A percentile compares a stretch with the other conserved stretches of the same genome.
These are phyloP conservation scores for Parasteatoda lunata DNA, from an alignment of 2,888 invertebrate genomes.

Conservation along the genomic window DNA sequence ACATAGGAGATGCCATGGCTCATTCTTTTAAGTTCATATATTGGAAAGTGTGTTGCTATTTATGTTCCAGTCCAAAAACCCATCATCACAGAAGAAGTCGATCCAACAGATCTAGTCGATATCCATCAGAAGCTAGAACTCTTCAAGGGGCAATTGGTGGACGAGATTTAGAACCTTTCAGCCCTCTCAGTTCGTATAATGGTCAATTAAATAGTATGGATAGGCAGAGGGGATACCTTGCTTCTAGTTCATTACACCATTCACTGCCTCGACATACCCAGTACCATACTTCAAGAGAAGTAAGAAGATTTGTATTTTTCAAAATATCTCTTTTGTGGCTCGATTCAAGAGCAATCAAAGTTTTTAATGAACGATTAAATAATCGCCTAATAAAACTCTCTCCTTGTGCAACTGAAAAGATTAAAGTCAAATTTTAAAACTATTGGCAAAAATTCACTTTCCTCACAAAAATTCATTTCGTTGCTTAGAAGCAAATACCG, in stretches of 20 bases:
- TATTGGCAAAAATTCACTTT: no score
- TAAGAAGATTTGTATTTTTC: not conserved
- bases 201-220: constrained; percentile 34
- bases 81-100: constrained; percentile 71
- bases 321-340: not conserved
- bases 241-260: constrained; percentile 7
- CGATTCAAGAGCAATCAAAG: not conserved
- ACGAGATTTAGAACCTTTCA: not conserved
- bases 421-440: no score
- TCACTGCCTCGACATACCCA: constrained; percentile 36
- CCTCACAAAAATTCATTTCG: no score
- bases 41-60: constrained; percentile 90
- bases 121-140: constrained; percentile 45
- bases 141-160: constrained; percentile 19
- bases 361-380: not conserved
- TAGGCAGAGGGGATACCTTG: constrained; percentile 20
- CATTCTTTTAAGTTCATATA: constrained; percentile 94
- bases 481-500: no score
- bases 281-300: constrained; percentile 39
- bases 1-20: constrained; percentile 95
- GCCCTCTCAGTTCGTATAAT: constrained; percentile 8
- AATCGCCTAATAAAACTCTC: not conserved
- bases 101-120: constrained; percentile 74
- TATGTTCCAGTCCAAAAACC: constrained; percentile 83
- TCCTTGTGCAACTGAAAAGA: no score